Evolutionary conservation across 53 echinoderm and acorn worm genomes (phyloP).

Genomic region (Zoroaster sp.): DNA sequence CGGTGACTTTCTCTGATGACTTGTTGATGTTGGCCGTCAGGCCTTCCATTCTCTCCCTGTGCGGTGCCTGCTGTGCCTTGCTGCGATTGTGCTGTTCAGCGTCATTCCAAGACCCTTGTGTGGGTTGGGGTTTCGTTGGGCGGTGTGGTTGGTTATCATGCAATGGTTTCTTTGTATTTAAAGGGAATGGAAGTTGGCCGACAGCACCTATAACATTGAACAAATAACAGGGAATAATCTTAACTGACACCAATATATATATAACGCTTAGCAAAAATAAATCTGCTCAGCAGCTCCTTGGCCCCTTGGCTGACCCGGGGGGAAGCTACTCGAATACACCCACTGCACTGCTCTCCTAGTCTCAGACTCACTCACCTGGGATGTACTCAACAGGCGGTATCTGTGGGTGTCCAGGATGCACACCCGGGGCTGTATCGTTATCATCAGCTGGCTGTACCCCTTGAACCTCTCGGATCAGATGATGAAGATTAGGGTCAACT

Average conservation of each 20-base stretch:
- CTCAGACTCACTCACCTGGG: background rate
- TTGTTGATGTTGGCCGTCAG: constrained; percentile 47
- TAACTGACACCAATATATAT: no score
- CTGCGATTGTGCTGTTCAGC: background rate
- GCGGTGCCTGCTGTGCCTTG: no score
- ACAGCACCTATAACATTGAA: background rate
- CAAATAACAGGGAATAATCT: no score
- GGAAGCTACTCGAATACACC: no score
- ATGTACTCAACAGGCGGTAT: constrained; percentile 1
- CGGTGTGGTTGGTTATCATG: background rate
- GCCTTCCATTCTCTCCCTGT: constrained; percentile 1
- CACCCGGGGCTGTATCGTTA: background rate
- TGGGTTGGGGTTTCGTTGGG: constrained; percentile 24
- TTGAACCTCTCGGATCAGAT: constrained; percentile 58
- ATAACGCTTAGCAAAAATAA: background rate
- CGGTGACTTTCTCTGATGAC: constrained; percentile 38
- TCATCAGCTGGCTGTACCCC: constrained; percentile 53
- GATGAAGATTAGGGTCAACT: constrained; percentile 65
- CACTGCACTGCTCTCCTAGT: no score
- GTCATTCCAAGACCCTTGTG: constrained; percentile 32
- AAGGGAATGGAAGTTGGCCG: background rate
- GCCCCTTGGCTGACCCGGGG: background rate
- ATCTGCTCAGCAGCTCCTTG: background rate
- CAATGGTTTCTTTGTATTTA: constrained; percentile 11
- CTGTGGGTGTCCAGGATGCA: constrained; percentile 4